These are phyloP conservation scores for Rhipidura dahli DNA, from an alignment of 2,113 vertebrate genomes.

Conservation along the genomic window DNA sequence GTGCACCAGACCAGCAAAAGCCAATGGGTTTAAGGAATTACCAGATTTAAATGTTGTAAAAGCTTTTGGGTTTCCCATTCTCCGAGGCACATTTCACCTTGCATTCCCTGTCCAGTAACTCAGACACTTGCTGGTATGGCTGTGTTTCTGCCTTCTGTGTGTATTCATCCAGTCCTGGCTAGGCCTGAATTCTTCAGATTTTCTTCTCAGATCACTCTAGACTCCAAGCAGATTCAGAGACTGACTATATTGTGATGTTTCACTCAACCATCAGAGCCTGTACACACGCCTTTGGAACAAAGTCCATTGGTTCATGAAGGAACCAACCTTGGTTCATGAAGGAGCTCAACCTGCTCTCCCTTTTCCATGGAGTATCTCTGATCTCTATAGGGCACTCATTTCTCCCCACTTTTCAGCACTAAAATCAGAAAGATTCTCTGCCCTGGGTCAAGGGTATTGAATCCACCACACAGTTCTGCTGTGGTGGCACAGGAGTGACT, in stretches of 20 bases:
- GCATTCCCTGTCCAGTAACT: neutral
- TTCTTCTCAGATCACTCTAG: neutral
- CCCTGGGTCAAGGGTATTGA: neutral
- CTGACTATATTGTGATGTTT: neutral
- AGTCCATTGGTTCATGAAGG: neutral
- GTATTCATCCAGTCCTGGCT: neutral
- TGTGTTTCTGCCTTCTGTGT: neutral
- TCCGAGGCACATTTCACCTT: neutral
- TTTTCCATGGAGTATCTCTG: neutral
- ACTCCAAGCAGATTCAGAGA: neutral
- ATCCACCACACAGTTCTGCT: neutral
- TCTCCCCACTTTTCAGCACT: neutral
- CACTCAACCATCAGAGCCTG: neutral
- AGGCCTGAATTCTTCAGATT: neutral
- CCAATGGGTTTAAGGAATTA: neutral
- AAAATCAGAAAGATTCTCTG: neutral
- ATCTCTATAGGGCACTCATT: neutral
- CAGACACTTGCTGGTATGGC: rapidly evolving
- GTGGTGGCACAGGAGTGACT: neutral
- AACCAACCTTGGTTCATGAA: too few species aligned
- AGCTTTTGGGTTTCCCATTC: neutral
- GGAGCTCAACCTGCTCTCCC: neutral
- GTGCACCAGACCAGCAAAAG: neutral
- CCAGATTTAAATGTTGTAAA: neutral
- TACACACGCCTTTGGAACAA: neutral